Percentiles rank a stretch among this genome's conserved stretches.
Evolutionary conservation across 2,888 invertebrate species (phyloP).

Genomic region (Sphinx pinastri): DNA sequence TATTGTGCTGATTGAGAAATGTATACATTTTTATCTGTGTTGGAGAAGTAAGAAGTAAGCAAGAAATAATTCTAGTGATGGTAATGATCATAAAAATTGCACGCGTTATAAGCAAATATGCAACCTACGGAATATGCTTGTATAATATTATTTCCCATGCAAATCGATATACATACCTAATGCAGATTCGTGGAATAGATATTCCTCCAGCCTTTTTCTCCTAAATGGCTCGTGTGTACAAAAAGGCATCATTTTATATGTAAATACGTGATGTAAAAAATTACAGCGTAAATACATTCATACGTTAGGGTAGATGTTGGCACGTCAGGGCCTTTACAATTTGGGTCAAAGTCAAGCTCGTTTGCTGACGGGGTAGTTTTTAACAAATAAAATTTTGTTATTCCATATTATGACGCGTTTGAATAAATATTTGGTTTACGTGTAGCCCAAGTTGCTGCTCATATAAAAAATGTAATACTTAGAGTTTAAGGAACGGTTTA

Average conservation of each 20-base stretch:
- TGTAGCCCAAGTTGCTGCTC: too few species aligned
- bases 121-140: background rate
- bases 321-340: constrained; percentile 20
- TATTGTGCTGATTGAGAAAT: too few species aligned
- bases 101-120: background rate
- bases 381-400: constrained; percentile 25
- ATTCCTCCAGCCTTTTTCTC: background rate
- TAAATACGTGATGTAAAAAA: constrained; percentile 20
- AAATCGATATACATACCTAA: constrained; percentile 1
- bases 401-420: background rate
- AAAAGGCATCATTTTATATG: constrained; percentile 23
- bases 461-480: too few species aligned
- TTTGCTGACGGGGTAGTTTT: constrained; percentile 22
- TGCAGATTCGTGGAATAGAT: background rate
- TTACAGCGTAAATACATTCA: constrained; percentile 15
- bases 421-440: background rate
- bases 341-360: constrained; percentile 22
- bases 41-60: too few species aligned
- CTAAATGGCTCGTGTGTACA: constrained; percentile 22
- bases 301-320: constrained; percentile 18
- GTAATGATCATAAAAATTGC: background rate
- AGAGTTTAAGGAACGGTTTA: too few species aligned
- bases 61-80: too few species aligned
- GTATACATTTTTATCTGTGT: too few species aligned
- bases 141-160: background rate